Evolutionary conservation across 2,797 vertebrate species (phyloP).

Genomic region (Esox masquinongy): DNA sequence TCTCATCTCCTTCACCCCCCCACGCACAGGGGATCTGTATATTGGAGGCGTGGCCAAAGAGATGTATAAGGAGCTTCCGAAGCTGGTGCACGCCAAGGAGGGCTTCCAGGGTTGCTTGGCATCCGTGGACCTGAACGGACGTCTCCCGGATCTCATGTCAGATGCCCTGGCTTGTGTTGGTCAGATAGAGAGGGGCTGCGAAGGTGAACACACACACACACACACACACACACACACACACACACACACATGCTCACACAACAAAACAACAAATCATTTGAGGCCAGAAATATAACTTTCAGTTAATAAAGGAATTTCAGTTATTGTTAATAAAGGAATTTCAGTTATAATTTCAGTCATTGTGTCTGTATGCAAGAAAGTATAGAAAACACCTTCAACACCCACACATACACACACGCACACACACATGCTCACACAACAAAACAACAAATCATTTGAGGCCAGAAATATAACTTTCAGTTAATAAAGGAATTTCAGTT

Average conservation of each 20-base stretch:
- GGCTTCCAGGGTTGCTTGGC: slow-evolving; percentile 97
- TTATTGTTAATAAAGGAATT: too few relatives aligned
- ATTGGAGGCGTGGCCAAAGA: slow-evolving; percentile 94
- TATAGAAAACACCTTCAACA: background rate
- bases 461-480: too few relatives aligned
- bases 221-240: background rate
- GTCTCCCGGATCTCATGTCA: slow-evolving; percentile 92
- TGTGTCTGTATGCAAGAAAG: too few relatives aligned
- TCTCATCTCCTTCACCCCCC: slow-evolving; percentile 24
- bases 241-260: background rate
- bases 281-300: too few relatives aligned
- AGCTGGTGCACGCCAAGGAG: slow-evolving; percentile 92
- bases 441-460: background rate
- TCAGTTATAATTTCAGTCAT: too few relatives aligned
- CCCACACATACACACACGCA: background rate
- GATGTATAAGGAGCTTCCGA: slow-evolving; percentile 92
- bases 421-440: background rate
- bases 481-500: too few relatives aligned
- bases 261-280: background rate
- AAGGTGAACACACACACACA: slow-evolving; percentile 2
- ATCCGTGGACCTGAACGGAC: slow-evolving; percentile 92
- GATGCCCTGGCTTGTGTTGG: slow-evolving; percentile 95
- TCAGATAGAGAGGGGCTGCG: slow-evolving; percentile 94
- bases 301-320: too few relatives aligned
- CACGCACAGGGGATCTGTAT: slow-evolving; percentile 84